phyloP scores from a whole-genome alignment of 2,888 invertebrate species.

The Gonocerus acuteangulatus region DNA sequence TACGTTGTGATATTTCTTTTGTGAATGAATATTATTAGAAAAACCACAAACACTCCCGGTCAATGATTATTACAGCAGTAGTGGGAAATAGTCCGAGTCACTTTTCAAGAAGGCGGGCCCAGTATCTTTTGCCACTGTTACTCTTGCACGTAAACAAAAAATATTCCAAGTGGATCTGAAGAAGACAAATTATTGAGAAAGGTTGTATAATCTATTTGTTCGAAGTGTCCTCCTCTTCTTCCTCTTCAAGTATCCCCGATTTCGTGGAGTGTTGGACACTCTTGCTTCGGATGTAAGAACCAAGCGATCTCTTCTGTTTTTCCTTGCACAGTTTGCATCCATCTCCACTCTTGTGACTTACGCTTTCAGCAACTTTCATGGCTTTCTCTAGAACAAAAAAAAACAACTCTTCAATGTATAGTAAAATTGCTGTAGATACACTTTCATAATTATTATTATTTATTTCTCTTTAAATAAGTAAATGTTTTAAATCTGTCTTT shows the following conservation, averaged over 20 bases:
- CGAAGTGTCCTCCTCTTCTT: constrained; percentile 34
- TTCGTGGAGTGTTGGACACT: constrained; percentile 45
- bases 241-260: constrained; percentile 43
- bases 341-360: constrained; percentile 5
- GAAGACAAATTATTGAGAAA: neutral
- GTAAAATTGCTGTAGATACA: too few species aligned
- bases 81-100: too few species aligned
- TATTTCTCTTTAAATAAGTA: too few species aligned
- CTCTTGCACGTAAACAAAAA: neutral
- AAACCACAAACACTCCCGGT: too few species aligned
- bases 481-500: too few species aligned
- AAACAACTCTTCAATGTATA: too few species aligned
- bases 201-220: neutral
- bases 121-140: too few species aligned
- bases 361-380: constrained; percentile 2
- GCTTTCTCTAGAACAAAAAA: constrained; percentile 9
- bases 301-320: constrained; percentile 46
- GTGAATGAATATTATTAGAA: too few species aligned
- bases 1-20: too few species aligned
- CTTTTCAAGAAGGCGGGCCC: too few species aligned
- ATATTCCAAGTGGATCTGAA: constrained; percentile 18
- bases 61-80: too few species aligned
- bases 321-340: constrained; percentile 36
- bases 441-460: too few species aligned
- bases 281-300: constrained; percentile 46